Percentiles rank a stretch among this genome's conserved stretches.
Evolutionary conservation across 2,797 vertebrate species (phyloP).

Genomic region (Eleutherodactylus coqui): DNA sequence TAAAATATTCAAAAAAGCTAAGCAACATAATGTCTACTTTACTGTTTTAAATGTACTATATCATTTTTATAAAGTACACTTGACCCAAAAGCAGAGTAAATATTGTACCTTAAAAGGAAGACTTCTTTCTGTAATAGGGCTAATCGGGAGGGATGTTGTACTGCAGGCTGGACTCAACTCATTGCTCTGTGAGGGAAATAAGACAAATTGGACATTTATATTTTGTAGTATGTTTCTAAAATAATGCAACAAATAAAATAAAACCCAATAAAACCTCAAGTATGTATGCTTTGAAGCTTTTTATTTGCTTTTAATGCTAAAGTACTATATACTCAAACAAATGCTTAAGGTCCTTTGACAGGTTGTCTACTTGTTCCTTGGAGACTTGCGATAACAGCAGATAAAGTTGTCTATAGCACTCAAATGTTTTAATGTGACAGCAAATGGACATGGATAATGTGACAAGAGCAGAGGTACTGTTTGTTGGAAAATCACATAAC

Average conservation of each 20-base stretch:
- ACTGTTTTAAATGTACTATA: too few species aligned
- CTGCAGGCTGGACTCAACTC: conserved; percentile 94
- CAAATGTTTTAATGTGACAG: conserved; percentile 49
- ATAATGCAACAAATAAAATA: background rate
- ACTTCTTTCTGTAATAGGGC: conserved; percentile 90
- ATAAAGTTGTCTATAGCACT: conserved; percentile 46
- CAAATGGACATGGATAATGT: conserved; percentile 12
- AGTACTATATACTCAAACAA: conserved; percentile 31
- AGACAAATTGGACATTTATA: conserved; percentile 28
- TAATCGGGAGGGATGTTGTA: conserved; percentile 91
- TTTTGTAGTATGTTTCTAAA: background rate
- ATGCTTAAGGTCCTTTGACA: conserved; percentile 53
- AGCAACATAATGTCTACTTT: too few species aligned
- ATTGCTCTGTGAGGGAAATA: conserved; percentile 81
- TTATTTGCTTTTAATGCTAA: conserved; percentile 34
- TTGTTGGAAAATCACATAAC: background rate
- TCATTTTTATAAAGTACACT: background rate
- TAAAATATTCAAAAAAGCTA: too few species aligned
- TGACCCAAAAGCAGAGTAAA: background rate
- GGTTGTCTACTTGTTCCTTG: conserved; percentile 42
- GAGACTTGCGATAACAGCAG: conserved; percentile 47
- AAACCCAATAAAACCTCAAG: conserved; percentile 18
- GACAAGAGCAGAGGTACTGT: background rate
- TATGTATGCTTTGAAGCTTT: conserved; percentile 18
- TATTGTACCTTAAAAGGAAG: conserved; percentile 89